Evolutionary conservation across 2,113 vertebrate species (phyloP).

Genomic region (Eudyptes chrysolophus): DNA sequence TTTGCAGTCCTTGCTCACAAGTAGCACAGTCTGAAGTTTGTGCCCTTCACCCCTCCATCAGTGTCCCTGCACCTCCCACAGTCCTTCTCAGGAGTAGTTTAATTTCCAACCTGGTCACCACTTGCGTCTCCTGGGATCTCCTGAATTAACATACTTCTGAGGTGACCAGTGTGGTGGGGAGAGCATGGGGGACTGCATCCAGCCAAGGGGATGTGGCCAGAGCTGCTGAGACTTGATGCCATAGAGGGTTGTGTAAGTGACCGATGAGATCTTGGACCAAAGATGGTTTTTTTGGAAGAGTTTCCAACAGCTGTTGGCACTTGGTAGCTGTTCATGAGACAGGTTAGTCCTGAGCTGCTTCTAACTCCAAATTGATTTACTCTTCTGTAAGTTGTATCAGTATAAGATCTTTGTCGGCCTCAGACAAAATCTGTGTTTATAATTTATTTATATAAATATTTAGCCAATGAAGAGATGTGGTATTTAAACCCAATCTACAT

Average conservation of each 20-base stretch:
- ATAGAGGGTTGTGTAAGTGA: no score
- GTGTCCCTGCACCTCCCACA: background rate
- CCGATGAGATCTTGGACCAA: background rate
- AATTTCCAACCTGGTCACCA: background rate
- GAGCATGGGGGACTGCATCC: background rate
- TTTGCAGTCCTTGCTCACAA: background rate
- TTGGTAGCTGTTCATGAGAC: background rate
- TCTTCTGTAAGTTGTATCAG: background rate
- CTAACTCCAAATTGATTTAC: background rate
- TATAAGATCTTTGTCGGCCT: background rate
- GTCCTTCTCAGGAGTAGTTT: background rate
- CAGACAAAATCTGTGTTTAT: background rate
- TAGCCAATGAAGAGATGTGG: background rate
- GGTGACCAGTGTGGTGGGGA: background rate
- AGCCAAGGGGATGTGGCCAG: background rate
- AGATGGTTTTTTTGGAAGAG: background rate
- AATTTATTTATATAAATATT: slow-evolving; percentile 25
- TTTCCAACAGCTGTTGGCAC: background rate
- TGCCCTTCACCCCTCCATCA: background rate
- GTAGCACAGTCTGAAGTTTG: background rate
- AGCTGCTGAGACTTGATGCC: background rate
- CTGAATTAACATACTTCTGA: background rate
- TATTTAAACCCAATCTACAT: slow-evolving; percentile 14
- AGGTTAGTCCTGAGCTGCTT: background rate
- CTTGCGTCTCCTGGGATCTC: background rate